Conservation (phyloP, 1,140 invertebrate genomes). For the Nebria ingens region DNA sequence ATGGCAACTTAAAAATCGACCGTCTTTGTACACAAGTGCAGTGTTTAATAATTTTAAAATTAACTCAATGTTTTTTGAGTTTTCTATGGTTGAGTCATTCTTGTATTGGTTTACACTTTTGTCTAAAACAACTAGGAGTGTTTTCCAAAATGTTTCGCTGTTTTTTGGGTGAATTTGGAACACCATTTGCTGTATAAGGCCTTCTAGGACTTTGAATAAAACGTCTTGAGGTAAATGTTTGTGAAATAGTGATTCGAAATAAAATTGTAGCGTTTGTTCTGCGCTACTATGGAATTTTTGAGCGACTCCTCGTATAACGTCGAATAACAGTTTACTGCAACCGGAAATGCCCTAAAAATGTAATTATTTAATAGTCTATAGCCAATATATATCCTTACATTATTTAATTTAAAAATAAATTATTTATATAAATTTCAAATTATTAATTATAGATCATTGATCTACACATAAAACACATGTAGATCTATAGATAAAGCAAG, state of each 20-base stretch:
- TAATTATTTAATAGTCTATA: no score
- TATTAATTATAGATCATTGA: no score
- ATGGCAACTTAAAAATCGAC: conserved; percentile 48
- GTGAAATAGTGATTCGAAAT: conserved; percentile 48
- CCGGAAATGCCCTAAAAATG: conserved; percentile 52
- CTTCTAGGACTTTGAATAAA: conserved; percentile 49
- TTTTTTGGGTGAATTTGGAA: conserved; percentile 47
- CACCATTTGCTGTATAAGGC: conserved; percentile 47
- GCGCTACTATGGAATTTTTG: conserved; percentile 74
- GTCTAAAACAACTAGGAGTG: conserved; percentile 28
- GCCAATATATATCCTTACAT: no score
- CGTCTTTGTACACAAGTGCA: conserved; percentile 49
- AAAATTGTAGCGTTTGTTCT: conserved; percentile 48
- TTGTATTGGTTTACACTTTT: conserved; percentile 21
- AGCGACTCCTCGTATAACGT: conserved; percentile 69
- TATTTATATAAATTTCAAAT: background rate
- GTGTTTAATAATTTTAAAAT: conserved; percentile 47
- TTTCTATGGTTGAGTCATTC: conserved; percentile 10
- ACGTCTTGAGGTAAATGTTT: conserved; percentile 41
- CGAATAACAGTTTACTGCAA: conserved; percentile 73
- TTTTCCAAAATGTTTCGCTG: conserved; percentile 47
- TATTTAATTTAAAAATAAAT: no score
- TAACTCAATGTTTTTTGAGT: conserved; percentile 31
- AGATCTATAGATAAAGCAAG: no score
- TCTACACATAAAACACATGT: no score